A percentile compares a stretch with the other conserved stretches of the same genome.
These are phyloP conservation scores for Crioceris asparagi DNA, from an alignment of 2,888 invertebrate species.

Conservation along the genomic window DNA sequence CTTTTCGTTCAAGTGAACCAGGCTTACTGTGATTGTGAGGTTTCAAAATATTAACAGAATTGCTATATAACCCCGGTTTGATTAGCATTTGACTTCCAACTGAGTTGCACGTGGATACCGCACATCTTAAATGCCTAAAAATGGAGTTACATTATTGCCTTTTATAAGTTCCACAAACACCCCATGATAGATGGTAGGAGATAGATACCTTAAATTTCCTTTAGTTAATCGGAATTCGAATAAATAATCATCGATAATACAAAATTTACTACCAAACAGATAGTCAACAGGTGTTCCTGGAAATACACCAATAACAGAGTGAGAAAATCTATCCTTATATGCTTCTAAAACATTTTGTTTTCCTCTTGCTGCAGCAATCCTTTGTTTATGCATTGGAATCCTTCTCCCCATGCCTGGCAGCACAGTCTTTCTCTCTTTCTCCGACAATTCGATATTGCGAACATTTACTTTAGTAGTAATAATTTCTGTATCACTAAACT, in stretches of 20 bases:
- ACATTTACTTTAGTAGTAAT: not conserved
- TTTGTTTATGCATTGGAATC: not conserved
- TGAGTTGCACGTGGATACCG: constrained; percentile 23
- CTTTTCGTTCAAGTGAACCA: constrained; percentile 22
- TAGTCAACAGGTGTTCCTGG: constrained; percentile 20
- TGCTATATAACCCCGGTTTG: constrained; percentile 14
- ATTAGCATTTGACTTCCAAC: constrained; percentile 22
- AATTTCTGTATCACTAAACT: constrained; percentile 6
- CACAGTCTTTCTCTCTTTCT: no score
- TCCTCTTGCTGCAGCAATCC: not conserved
- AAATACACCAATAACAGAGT: constrained; percentile 22
- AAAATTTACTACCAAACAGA: constrained; percentile 24
- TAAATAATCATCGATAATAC: constrained; percentile 27
- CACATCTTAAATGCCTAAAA: constrained; percentile 27
- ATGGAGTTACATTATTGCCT: constrained; percentile 4
- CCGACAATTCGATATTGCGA: no score
- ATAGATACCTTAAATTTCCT: constrained; percentile 22
- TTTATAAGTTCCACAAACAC: no score
- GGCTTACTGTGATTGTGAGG: constrained; percentile 29
- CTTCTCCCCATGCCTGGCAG: no score
- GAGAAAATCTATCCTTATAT: constrained; percentile 7
- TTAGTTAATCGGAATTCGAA: constrained; percentile 30
- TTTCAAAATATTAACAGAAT: constrained; percentile 20
- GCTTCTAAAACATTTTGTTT: not conserved
- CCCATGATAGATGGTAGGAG: no score